Evolutionary conservation across 2,888 invertebrate genomes (phyloP), one percentile per base, ranked within the genome.

Genomic region (Caenorhabditis sp.): DNA sequence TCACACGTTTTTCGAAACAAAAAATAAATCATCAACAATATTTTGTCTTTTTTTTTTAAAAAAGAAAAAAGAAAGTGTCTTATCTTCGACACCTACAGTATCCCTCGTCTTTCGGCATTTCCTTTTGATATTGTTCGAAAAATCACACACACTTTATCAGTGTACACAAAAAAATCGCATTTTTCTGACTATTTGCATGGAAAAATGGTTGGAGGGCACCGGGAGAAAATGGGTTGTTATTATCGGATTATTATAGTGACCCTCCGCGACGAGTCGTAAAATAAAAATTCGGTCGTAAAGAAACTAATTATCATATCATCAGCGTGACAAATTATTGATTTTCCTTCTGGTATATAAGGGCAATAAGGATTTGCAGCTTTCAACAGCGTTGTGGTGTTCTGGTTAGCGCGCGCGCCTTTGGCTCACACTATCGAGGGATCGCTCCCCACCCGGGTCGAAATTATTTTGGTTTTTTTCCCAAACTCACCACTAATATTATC

Each of bases 401-500:
- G 31, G 31, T 6, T 31, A 31, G 31, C 31, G 31, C 31, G 31
- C 31, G 31, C 31, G 31, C 10, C 31, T 31, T 6, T 4, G 31
- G 31, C 4, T 31, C 10, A 10, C 5, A 31, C 4, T 4, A 10
- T 31, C 5, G 31, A 4, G 31, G 31, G 31, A 6, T 31, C 31
- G 31, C 4, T 31, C 31, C 31, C 31, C 31, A 4, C 31, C 10
- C 5, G 4, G 31, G 31, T 31, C 31, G 31, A 10, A 31, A 4
- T 31, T 31, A 6, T 31, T 31, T 31, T 10, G 10, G 10, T 6
- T 31, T 31, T 31, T 31, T 31, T 31, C 17, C 1, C 1, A 55
- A 55, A 55, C 55, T 24, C n/a, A 58, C 57, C 57, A 36, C 26
- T 58, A 17, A 58, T 26, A 55, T 51, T 51, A 55, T 58, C 57